Conservation (phyloP, 2,113 vertebrate genomes). For the Pionites leucogaster region DNA sequence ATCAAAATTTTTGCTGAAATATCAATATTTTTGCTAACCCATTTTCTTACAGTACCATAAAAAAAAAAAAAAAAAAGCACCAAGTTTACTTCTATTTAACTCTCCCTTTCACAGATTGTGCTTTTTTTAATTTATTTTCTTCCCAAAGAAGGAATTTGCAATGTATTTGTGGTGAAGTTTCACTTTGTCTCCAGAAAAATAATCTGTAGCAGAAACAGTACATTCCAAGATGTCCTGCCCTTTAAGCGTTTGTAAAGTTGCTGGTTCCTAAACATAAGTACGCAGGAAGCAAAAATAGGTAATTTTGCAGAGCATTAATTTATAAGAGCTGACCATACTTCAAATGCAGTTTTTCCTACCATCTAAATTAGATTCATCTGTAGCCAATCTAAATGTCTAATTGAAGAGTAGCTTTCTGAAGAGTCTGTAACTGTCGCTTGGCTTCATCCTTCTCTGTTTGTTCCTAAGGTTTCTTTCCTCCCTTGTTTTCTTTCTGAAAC, state of each 20-base stretch:
- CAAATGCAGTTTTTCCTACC: neutral
- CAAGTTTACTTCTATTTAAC: neutral
- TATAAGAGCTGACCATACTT: neutral
- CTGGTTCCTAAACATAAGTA: neutral
- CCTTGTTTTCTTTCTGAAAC: constrained; percentile 66
- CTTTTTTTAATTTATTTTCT: neutral
- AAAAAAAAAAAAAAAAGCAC: neutral
- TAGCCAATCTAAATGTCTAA: constrained; percentile 22
- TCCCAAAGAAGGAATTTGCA: neutral
- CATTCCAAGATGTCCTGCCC: neutral
- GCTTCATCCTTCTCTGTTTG: constrained; percentile 61
- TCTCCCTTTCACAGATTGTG: neutral
- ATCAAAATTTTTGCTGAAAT: neutral
- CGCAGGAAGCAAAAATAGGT: constrained; percentile 36
- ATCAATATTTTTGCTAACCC: neutral
- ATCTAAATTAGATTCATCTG: constrained; percentile 5
- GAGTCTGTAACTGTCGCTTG: constrained; percentile 59
- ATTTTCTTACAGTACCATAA: neutral
- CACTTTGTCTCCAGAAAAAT: neutral
- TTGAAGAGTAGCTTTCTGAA: constrained; percentile 36
- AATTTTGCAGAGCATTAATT: constrained; percentile 39
- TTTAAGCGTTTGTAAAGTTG: constrained; percentile 5
- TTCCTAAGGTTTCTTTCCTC: constrained; percentile 68
- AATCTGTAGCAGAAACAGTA: neutral
- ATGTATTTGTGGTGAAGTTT: neutral